A percentile compares a stretch with the other conserved stretches of the same genome.
Conservation (phyloP, 2,113 vertebrate species). For the Eptesicus fuscus region DNA sequence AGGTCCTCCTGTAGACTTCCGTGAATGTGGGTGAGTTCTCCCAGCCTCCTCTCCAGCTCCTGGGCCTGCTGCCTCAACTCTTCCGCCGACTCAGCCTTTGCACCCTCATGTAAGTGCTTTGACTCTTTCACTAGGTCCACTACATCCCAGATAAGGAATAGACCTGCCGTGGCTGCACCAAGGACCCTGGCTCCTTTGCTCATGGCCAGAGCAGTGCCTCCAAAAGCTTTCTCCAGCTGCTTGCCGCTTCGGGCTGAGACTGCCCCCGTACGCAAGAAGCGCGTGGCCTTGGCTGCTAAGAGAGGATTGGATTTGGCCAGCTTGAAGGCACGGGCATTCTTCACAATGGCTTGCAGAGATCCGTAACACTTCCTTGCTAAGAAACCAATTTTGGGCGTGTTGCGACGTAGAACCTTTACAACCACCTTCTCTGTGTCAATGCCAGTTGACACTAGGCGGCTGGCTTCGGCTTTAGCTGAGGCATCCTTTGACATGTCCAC, state of each 20-base stretch:
- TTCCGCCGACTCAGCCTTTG: neutral
- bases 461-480: neutral
- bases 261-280: accelerated
- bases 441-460: accelerated
- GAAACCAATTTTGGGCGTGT: accelerated
- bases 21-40: neutral
- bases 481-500: accelerated
- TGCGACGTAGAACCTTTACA: accelerated
- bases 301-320: neutral
- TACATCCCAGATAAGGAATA: neutral
- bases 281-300: accelerated
- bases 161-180: accelerated
- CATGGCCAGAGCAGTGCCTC: neutral
- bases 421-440: accelerated
- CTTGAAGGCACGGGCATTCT: neutral
- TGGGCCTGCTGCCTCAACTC: neutral
- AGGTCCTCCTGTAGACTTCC: accelerated
- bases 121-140: neutral
- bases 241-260: accelerated
- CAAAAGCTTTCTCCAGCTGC: neutral
- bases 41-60: neutral
- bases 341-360: accelerated
- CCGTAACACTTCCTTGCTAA: accelerated
- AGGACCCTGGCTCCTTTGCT: neutral
- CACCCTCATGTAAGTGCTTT: neutral